Conservation (phyloP, 2,113 vertebrate genomes). For the Odontophorus gujanensis region DNA sequence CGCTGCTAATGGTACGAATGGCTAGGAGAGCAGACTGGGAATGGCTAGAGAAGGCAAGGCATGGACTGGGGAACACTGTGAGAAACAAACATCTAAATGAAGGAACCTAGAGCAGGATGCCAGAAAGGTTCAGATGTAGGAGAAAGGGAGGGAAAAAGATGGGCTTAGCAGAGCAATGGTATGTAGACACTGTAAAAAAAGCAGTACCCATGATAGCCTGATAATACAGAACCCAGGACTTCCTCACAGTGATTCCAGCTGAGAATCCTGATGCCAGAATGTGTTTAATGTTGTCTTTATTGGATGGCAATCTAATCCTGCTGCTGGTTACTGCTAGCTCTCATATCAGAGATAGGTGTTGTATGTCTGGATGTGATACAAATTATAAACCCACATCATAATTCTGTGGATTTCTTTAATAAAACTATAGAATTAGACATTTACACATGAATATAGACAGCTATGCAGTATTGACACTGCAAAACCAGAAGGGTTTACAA, state of each 20-base stretch:
- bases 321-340: neutral
- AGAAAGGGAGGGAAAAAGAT: neutral
- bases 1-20: neutral
- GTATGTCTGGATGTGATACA: neutral
- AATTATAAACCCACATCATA: neutral
- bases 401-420: neutral
- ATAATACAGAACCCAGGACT: neutral
- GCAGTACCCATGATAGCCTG: neutral
- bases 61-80: neutral
- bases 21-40: neutral
- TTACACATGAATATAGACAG: neutral
- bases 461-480: neutral
- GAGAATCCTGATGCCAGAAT: neutral
- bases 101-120: neutral
- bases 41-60: neutral
- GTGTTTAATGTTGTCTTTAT: neutral
- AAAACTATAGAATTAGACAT: neutral
- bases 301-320: neutral
- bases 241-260: neutral
- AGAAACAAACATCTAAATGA: neutral
- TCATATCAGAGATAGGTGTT: neutral
- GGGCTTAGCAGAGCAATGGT: neutral
- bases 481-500: neutral
- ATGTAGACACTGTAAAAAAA: neutral
- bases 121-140: neutral